Evolutionary conservation across 2,113 vertebrate species (phyloP).

Genomic region (Notarius lentiginosus): DNA sequence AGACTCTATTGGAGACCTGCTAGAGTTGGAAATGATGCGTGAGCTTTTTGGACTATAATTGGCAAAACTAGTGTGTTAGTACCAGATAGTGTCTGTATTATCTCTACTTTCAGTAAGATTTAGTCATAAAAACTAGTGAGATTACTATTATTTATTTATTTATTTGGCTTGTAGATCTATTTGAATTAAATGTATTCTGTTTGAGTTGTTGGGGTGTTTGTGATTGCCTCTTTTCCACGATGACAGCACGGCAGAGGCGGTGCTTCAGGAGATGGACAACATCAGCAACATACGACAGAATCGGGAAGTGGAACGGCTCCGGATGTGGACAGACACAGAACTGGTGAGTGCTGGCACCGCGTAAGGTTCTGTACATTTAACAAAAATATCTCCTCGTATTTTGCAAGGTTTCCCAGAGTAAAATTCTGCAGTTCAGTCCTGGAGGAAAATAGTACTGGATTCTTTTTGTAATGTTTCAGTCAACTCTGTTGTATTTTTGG

Average conservation of each 20-base stretch:
- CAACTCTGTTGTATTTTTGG: neutral
- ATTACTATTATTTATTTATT: neutral
- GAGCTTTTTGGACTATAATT: slow-evolving; percentile 17
- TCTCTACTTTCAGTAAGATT: neutral
- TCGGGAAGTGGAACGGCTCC: slow-evolving; percentile 93
- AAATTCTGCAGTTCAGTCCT: neutral
- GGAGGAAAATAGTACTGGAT: neutral
- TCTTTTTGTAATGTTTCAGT: neutral
- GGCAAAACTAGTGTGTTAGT: slow-evolving; percentile 10
- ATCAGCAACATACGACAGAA: slow-evolving; percentile 94
- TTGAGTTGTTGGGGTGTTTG: slow-evolving; percentile 3
- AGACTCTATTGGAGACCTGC: slow-evolving; percentile 44
- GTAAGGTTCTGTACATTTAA: neutral
- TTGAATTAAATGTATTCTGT: neutral
- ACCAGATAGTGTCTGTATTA: neutral
- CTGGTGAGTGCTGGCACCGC: slow-evolving; percentile 77
- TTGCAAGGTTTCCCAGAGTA: neutral
- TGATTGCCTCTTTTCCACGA: slow-evolving; percentile 22
- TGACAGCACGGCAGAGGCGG: slow-evolving; percentile 92
- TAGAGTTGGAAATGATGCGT: slow-evolving; percentile 41
- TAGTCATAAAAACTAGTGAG: neutral
- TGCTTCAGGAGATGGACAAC: slow-evolving; percentile 99
- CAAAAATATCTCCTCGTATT: neutral
- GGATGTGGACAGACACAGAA: slow-evolving; percentile 98
- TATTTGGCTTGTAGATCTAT: neutral